Evolutionary conservation across 2,113 vertebrate genomes (phyloP).

Genomic region (Etheostoma spectabile): DNA sequence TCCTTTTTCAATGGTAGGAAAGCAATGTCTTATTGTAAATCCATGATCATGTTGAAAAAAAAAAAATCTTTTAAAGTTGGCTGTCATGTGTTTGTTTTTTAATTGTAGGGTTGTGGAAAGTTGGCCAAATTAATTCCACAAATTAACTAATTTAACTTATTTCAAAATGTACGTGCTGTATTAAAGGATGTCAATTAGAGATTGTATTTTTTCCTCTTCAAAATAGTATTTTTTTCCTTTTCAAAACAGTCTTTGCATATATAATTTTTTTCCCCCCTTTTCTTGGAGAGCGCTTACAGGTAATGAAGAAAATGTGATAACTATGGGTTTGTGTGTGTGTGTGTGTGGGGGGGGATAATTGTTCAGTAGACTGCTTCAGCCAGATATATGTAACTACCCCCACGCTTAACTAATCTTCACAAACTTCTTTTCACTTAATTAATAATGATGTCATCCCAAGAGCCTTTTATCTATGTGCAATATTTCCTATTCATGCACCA

Average conservation of each 20-base stretch:
- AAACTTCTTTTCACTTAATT: slow-evolving; percentile 62
- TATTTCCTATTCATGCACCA: slow-evolving; percentile 63
- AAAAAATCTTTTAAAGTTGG: too few relatives aligned
- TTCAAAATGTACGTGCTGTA: slow-evolving; percentile 28
- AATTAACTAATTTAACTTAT: slow-evolving; percentile 21
- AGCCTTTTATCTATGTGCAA: slow-evolving; percentile 75
- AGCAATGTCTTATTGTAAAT: slow-evolving; percentile 1
- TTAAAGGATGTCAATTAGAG: slow-evolving; percentile 70
- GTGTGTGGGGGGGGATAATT: background rate
- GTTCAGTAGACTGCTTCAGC: slow-evolving; percentile 29
- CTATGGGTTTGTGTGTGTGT: background rate
- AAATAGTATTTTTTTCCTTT: background rate
- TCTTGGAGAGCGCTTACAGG: slow-evolving; percentile 15
- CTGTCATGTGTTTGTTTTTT: background rate
- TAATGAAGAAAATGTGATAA: slow-evolving; percentile 26
- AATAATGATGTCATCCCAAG: slow-evolving; percentile 76
- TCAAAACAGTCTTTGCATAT: slow-evolving; percentile 32
- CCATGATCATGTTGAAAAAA: background rate
- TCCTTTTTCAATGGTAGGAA: slow-evolving; percentile 18
- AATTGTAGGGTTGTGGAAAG: slow-evolving; percentile 4
- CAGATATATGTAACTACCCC: slow-evolving; percentile 25
- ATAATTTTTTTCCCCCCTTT: slow-evolving; percentile 10
- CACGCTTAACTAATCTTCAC: slow-evolving; percentile 32
- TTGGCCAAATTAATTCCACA: slow-evolving; percentile 25
- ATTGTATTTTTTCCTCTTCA: background rate